Evolutionary conservation across 2,888 invertebrate genomes (phyloP).

Genomic region (Lymantria monacha): DNA sequence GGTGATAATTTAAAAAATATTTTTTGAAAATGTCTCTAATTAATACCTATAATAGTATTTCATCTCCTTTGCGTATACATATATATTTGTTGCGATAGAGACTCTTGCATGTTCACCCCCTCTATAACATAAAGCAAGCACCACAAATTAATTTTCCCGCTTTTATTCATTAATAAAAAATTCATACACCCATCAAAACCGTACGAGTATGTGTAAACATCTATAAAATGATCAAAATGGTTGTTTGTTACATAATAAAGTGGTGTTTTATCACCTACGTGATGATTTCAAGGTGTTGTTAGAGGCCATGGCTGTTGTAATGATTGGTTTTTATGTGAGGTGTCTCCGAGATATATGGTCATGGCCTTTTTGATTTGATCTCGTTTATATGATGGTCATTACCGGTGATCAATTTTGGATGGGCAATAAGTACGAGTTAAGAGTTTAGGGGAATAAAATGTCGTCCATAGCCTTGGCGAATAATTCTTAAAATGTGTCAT

Average conservation of each 20-base stretch:
- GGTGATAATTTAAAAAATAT: too few species aligned
- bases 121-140: constrained; percentile 5
- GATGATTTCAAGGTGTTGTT: constrained; percentile 49
- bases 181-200: constrained; percentile 35
- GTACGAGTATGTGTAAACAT: constrained; percentile 41
- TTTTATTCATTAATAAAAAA: constrained; percentile 34
- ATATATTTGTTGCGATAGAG: too few species aligned
- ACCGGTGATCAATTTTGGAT: background rate
- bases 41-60: too few species aligned
- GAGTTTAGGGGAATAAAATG: background rate
- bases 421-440: background rate
- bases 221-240: constrained; percentile 38
- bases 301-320: constrained; percentile 17
- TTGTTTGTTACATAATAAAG: constrained; percentile 50
- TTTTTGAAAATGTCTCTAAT: too few species aligned
- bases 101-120: background rate
- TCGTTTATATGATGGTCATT: constrained; percentile 6
- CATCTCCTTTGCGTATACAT: too few species aligned
- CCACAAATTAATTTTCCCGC: constrained; percentile 12
- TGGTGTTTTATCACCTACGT: constrained; percentile 39
- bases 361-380: constrained; percentile 16
- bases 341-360: constrained; percentile 16
- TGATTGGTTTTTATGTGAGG: constrained; percentile 25
- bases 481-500: too few species aligned
- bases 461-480: too few species aligned